Base-by-base conservation (phyloP, 2,113 vertebrate genomes). In the Zootoca vivipara region DNA sequence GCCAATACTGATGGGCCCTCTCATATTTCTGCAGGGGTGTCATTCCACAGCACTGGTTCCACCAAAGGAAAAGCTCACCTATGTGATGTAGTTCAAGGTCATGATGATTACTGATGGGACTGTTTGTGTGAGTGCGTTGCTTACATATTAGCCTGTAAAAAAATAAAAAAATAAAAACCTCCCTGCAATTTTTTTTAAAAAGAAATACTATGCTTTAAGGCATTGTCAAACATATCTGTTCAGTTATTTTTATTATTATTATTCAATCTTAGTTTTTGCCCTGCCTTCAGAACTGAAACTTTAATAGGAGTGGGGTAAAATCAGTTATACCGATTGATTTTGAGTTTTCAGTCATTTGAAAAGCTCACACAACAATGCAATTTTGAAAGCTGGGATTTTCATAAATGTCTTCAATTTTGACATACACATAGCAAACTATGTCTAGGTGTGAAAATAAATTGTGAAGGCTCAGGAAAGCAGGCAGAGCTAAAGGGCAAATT, bases 401-500 rank as follows among this genome's bases (percentile, higher is more conserved):
- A 89, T 90, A 93, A 82, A 87, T 75, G 75, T 65, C 7, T 80
- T 67, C 64, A 72, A 1, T 89, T 92, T 91, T 88, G 74, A 84
- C 67, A 79, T 35, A 64, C 9, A 38, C 82, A 38, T 2, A 87
- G 33, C 3, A 86, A 72, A 78, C 69, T 78, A 75, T 58, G 13
- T 69, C 69, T 42, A 86, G 89, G 35, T 35, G 15, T 87, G 74
- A 89, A 94, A 95, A 90, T 1, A 85, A 83, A 89, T 83, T 89
- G 3, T 30, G 62, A 93, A 90, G 35, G 78, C 5, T 87, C 77
- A 2, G 78, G 52, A 86, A 85, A 0, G 13, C n/a, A 87, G 24
- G 26, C 1, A 86, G 72, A 89, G 35, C 83, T 92, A 90, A 92
- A 92, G n/a, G n/a, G 2, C 38, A 91, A 92, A 85, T 91, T 92